Evolutionary conservation across 2,113 vertebrate genomes (phyloP).

Genomic region (Psophia crepitans): DNA sequence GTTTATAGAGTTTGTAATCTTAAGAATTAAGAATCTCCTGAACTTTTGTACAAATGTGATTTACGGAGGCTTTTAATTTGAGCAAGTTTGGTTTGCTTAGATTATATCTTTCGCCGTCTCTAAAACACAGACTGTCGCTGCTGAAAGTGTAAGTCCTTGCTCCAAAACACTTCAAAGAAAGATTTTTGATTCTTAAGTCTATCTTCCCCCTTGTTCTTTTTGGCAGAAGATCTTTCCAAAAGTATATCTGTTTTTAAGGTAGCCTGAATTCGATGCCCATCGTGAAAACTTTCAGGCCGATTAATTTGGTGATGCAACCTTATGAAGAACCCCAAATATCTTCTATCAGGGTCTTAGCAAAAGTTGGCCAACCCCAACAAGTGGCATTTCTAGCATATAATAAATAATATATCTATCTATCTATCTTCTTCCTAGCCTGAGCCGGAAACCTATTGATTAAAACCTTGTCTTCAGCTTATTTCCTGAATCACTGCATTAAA

Average conservation of each 20-base stretch:
- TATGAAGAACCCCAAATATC: neutral
- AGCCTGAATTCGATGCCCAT: neutral
- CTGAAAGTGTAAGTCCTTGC: neutral
- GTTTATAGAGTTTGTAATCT: neutral
- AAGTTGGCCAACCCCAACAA: neutral
- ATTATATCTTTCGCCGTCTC: neutral
- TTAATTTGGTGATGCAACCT: neutral
- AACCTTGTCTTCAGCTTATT: neutral
- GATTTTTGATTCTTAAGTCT: neutral
- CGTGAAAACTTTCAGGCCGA: neutral
- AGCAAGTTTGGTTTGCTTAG: neutral
- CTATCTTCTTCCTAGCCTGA: neutral
- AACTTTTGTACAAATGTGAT: neutral
- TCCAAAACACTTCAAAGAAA: slow-evolving; percentile 31
- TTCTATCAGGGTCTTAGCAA: neutral
- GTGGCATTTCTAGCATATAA: neutral
- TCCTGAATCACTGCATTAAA: neutral
- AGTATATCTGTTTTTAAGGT: neutral
- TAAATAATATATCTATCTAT: neutral
- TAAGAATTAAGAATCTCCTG: neutral
- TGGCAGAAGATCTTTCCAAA: neutral
- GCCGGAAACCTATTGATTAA: neutral
- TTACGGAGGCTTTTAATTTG: slow-evolving; percentile 31
- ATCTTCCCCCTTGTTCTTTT: neutral
- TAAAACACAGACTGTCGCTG: slow-evolving; percentile 25